phyloP scores from a whole-genome alignment of 2,113 vertebrate genomes.

The Perccottus glenii region DNA sequence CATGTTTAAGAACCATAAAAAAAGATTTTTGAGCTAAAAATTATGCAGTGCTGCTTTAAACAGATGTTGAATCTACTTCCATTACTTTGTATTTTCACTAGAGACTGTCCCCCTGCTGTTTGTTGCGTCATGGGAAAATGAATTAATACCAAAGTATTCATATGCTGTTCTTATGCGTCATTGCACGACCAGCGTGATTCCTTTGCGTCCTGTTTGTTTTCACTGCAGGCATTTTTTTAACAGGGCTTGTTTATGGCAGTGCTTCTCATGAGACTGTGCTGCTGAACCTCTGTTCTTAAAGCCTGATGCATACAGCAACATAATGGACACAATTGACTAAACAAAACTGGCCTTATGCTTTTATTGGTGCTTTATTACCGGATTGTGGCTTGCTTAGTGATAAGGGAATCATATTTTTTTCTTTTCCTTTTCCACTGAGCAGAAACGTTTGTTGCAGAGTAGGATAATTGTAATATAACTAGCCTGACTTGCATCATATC shows the following conservation, averaged over 20 bases:
- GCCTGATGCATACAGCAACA: slow-evolving; percentile 25
- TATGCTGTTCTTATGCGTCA: neutral
- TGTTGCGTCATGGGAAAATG: slow-evolving; percentile 2
- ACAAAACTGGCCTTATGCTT: slow-evolving; percentile 24
- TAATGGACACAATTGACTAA: slow-evolving; percentile 25
- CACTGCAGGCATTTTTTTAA: slow-evolving; percentile 20
- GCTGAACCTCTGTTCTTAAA: slow-evolving; percentile 30
- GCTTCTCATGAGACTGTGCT: slow-evolving; percentile 1
- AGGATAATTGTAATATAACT: neutral
- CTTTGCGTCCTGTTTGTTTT: neutral
- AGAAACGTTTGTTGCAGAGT: neutral
- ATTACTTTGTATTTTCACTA: neutral
- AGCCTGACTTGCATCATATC: no score
- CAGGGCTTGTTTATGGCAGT: slow-evolving; percentile 9
- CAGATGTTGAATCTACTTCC: slow-evolving; percentile 5
- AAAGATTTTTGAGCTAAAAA: no score
- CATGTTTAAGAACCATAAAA: no score
- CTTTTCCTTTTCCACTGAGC: no score
- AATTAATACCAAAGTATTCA: slow-evolving; percentile 15
- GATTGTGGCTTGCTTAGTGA: neutral
- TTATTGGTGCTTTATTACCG: slow-evolving; percentile 20
- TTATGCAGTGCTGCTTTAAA: neutral
- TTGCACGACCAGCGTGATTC: slow-evolving; percentile 2
- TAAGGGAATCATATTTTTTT: no score
- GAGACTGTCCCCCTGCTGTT: slow-evolving; percentile 6